Evolutionary conservation across 2,888 invertebrate species (phyloP), one percentile per base, ranked within the genome.

Genomic region (Chironomus riparius): DNA sequence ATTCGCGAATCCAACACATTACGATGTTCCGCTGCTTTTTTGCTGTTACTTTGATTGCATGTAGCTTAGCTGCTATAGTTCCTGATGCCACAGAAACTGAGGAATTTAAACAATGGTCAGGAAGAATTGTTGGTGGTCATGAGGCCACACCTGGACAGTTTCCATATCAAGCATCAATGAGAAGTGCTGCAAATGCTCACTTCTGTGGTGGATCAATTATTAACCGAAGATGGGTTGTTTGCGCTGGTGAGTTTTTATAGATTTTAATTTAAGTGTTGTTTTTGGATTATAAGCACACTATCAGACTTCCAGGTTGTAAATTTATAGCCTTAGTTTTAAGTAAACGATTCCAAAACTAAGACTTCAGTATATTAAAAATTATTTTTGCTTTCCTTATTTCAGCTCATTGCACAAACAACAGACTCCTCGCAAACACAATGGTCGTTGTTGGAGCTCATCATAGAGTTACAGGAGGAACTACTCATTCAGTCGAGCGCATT

Each of bases 161-260:
- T 65, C 79, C 79, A 4, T 78, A 78, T 70, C 79, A 79, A 68
- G 75, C 78, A 15, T 80, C 80, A 13, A 62, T 80, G 7, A 77
- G 80, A 76, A 76, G 61, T 4, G 56, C 2, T 21, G 65, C 65
- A 24, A 65, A 65, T 65, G 65, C 21, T 24, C 65, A 65, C 13
- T 65, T 47, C 13, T 81, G 80, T 76, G 80, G 80, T 50, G 79
- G 79, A 15, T 78, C 79, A 6, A 79, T 81, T 71, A 77, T 80
- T 50, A 79, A 77, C 61, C 61, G 56, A 3, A 75, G 78, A 77
- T 80, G n/a, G 69, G 80, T 2, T 22, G 65, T 18, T 0, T 56
- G 56, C 10, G 38, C 38, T 10, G 7, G 38, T 38, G 10, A 38
- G 28, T 28, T n/a, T n/a, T n/a, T n/a, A n/a, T n/a, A n/a, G n/a